Conservation (phyloP, 2,888 invertebrate species). For the Heteropelma amictum region DNA sequence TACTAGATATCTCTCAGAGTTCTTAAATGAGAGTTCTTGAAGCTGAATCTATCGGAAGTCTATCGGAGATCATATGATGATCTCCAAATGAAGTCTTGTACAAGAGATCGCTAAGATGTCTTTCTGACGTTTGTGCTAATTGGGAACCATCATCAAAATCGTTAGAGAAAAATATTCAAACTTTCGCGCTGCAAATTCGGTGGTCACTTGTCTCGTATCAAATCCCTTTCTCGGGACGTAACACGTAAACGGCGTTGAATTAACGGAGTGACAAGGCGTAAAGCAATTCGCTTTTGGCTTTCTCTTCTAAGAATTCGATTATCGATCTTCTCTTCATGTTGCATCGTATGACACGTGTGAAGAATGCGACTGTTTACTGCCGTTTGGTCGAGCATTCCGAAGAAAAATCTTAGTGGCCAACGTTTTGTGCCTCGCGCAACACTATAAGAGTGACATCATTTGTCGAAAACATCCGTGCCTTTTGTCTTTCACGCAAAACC, state of each 20-base stretch:
- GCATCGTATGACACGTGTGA: constrained; percentile 16
- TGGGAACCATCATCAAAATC: too few relatives aligned
- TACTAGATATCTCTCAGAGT: too few relatives aligned
- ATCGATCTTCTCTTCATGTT: background rate
- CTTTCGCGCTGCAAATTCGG: too few relatives aligned
- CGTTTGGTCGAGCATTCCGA: constrained; percentile 56
- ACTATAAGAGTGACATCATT: constrained; percentile 52
- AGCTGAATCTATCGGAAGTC: too few relatives aligned
- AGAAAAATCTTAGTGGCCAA: constrained; percentile 56
- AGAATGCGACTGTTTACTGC: constrained; percentile 53
- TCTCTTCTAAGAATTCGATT: background rate
- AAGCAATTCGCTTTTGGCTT: constrained; percentile 30
- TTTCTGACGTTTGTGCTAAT: too few relatives aligned
- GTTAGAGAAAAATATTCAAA: too few relatives aligned
- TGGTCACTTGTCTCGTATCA: too few relatives aligned
- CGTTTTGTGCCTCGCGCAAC: constrained; percentile 40
- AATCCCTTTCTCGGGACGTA: too few relatives aligned
- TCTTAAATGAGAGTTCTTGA: too few relatives aligned
- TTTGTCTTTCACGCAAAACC: background rate
- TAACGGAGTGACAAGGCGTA: constrained; percentile 38
- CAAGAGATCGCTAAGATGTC: too few relatives aligned
- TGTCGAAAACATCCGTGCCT: constrained; percentile 56
- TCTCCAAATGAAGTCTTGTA: too few relatives aligned
- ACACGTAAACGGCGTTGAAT: constrained; percentile 39
- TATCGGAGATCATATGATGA: too few relatives aligned